Percentiles rank a stretch among this genome's conserved stretches.
phyloP scores from a whole-genome alignment of 2,888 invertebrate species.

The Zygaena filipendulae region DNA sequence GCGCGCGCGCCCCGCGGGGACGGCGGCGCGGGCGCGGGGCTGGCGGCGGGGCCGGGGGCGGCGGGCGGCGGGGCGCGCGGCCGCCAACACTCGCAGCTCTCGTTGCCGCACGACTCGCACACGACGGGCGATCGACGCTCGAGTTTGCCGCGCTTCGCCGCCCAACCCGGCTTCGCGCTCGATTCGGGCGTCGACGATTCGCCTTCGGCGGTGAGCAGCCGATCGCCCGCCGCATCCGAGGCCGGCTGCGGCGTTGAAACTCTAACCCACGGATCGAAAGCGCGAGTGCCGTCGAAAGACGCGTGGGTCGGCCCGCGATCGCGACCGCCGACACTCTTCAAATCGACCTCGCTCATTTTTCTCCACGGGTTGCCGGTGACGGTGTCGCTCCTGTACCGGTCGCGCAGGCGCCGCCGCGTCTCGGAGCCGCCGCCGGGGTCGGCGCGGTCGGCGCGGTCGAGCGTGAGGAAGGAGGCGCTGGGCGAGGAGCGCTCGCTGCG shows the following conservation, averaged over 20 bases:
- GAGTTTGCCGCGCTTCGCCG: slow-evolving; percentile 26
- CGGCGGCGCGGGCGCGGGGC: slow-evolving; percentile 10
- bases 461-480: slow-evolving; percentile 29
- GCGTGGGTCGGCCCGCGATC: slow-evolving; percentile 14
- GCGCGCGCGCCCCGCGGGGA: slow-evolving; percentile 15
- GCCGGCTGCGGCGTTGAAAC: slow-evolving; percentile 16
- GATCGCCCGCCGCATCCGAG: slow-evolving; percentile 23
- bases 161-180: slow-evolving; percentile 11
- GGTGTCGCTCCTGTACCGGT: slow-evolving; percentile 16
- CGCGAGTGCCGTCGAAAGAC: slow-evolving; percentile 16
- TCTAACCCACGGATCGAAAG: slow-evolving; percentile 22
- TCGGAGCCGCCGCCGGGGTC: slow-evolving; percentile 16
- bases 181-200: slow-evolving; percentile 7
- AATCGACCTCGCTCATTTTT: slow-evolving; percentile 40
- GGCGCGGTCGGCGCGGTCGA: slow-evolving; percentile 32
- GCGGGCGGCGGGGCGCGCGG: slow-evolving; percentile 19
- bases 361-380: slow-evolving; percentile 36
- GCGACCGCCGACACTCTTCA: slow-evolving; percentile 14
- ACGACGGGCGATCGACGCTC: slow-evolving; percentile 31
- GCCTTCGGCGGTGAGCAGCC: slow-evolving; percentile 17
- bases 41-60: slow-evolving; percentile 13
- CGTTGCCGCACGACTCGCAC: slow-evolving; percentile 35
- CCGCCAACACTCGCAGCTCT: slow-evolving; percentile 36
- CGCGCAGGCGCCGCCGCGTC: slow-evolving; percentile 31
- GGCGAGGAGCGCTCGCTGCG: slow-evolving; percentile 49